These are phyloP conservation scores for Illadopsis cleaveri DNA, from an alignment of 2,113 vertebrate genomes.

Conservation along the genomic window DNA sequence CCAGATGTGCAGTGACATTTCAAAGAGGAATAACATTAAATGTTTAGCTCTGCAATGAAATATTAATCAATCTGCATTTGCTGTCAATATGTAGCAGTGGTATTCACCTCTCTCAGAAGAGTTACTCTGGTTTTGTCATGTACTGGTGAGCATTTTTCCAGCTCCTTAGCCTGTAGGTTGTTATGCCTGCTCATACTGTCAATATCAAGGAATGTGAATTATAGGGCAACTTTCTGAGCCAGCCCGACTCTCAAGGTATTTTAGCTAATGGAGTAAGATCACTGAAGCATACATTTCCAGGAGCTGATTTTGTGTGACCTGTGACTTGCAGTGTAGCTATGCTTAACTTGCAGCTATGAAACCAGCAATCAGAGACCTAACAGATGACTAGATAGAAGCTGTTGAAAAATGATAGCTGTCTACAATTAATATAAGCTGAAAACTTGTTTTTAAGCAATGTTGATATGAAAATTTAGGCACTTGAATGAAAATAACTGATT, in stretches of 20 bases:
- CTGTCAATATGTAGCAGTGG: not conserved
- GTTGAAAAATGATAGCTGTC: not conserved
- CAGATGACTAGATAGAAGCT: not conserved
- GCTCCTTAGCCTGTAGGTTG: not conserved
- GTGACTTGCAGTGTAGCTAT: not conserved
- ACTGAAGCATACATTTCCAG: not conserved
- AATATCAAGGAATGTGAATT: not conserved
- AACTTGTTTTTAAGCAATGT: not conserved
- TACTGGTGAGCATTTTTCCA: not conserved
- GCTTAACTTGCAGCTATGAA: not conserved
- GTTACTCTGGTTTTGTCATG: not conserved
- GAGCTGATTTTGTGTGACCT: not conserved
- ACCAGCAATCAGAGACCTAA: not conserved
- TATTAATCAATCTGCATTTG: not conserved
- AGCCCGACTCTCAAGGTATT: not conserved
- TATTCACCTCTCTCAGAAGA: not conserved
- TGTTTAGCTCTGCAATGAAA: not conserved
- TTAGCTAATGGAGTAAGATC: not conserved
- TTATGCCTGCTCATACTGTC: not conserved
- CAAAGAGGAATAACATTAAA: not conserved
- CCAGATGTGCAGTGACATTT: not conserved
- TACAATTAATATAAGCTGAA: not conserved
- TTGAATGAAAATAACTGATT: not conserved
- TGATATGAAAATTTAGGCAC: not conserved
- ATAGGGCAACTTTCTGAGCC: not conserved